Evolutionary conservation across 2,113 vertebrate species (phyloP), one percentile per base, ranked within the genome.

Genomic region (Tyrannus savana): DNA sequence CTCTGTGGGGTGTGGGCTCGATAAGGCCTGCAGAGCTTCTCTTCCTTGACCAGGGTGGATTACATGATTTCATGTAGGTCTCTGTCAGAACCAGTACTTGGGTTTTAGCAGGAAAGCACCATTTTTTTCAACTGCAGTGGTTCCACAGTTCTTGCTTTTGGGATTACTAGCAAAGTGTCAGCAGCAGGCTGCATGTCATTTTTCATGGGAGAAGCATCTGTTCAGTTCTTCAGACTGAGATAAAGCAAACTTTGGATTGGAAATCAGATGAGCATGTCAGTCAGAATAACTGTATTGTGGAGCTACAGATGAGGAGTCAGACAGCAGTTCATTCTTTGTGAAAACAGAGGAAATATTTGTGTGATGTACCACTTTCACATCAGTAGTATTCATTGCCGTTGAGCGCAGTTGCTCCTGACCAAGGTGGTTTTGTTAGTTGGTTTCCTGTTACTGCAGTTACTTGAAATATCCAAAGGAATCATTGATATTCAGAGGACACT

Each of bases 111-210:
- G 69, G 47, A 82, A 73, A 91, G 50, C 56, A 2, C 79, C 7
- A 42, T 42, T 64, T 80, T 42, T 89, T 37, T 19, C 27, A 35
- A 82, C 58, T 84, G 76, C 63, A 75, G 84, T 25, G 7, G 21
- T 15, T 87, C 71, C 66, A n/a, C 27, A 41, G 17, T 59, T 86
- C 47, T 73, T 79, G 31, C 18, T 92, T 96, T 94, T 41, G 88
- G 64, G 37, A 49, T 90, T 42, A 75, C 72, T 90, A 50, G 76
- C 1, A 1, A 87, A 64, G 41, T 53, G 74, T 93, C 68, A 78
- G 30, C 93, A 93, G 93, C 71, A 52, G n/a, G 49, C 73, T 89
- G 47, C 62, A 84, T 96, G 91, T 96, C 10, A 39, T 86, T 97
- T 95, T 93, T 94, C 42, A 2, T 19, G n/a, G 73, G 80, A 90